Percentiles rank a stretch among this genome's conserved stretches.
Conservation (phyloP, 37 sponge, comb jelly and placozoan genomes). For the Aphrocallistes beatrix region DNA sequence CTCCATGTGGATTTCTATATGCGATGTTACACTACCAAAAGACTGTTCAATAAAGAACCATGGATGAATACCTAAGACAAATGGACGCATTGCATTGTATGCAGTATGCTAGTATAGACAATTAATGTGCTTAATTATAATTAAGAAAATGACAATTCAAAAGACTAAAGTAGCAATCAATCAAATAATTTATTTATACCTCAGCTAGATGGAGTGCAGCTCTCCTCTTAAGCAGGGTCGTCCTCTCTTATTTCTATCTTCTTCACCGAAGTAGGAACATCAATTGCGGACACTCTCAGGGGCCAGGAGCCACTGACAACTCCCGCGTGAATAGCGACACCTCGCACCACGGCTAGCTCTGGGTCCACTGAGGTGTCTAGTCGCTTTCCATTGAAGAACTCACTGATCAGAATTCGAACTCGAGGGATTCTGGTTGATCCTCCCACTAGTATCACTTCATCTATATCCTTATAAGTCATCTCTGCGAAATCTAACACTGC, state of each 20-base stretch:
- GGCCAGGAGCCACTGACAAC: conserved; percentile 56
- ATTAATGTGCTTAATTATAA: too few relatives aligned
- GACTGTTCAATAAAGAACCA: too few relatives aligned
- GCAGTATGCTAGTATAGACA: too few relatives aligned
- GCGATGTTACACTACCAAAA: too few relatives aligned
- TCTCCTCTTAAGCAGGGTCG: too few relatives aligned
- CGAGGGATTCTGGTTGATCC: conserved; percentile 48
- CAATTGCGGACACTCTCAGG: conserved; percentile 43
- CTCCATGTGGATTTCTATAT: too few relatives aligned
- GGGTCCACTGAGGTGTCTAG: conserved; percentile 41
- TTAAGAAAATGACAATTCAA: too few relatives aligned
- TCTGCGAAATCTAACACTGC: conserved; percentile 32
- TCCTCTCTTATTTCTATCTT: background rate
- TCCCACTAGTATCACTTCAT: conserved; percentile 52
- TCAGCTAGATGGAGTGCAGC: too few relatives aligned
- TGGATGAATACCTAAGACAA: too few relatives aligned
- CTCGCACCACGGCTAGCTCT: conserved; percentile 46
- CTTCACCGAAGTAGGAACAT: conserved; percentile 21
- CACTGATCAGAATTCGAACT: conserved; percentile 32
- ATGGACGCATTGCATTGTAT: too few relatives aligned
- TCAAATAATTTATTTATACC: too few relatives aligned
- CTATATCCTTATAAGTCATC: conserved; percentile 15
- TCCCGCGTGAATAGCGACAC: conserved; percentile 40
- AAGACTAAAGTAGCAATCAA: too few relatives aligned
- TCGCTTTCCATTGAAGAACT: conserved; percentile 44